A percentile compares a stretch with the other conserved stretches of the same genome.
phyloP scores from a whole-genome alignment of 2,888 invertebrate species.

The Aquatica leii region DNA sequence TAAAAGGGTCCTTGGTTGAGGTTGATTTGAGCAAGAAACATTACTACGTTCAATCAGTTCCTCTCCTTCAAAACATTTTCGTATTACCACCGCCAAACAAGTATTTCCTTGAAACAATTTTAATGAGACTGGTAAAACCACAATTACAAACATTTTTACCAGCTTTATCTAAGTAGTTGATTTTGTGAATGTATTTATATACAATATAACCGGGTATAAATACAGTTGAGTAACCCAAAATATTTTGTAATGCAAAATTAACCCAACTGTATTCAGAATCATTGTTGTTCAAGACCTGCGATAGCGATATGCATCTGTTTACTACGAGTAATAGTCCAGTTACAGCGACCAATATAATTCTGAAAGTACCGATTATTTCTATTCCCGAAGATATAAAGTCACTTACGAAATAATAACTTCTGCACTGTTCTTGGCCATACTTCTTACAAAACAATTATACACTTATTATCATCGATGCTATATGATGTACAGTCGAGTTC shows the following conservation, averaged over 20 bases:
- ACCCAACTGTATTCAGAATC: slow-evolving; percentile 75
- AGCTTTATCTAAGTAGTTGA: slow-evolving; percentile 79
- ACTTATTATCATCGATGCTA: too few species aligned
- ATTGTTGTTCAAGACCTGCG: slow-evolving; percentile 59
- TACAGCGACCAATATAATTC: slow-evolving; percentile 58
- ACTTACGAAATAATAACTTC: slow-evolving; percentile 56
- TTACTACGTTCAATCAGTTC: slow-evolving; percentile 59
- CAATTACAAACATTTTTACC: slow-evolving; percentile 62
- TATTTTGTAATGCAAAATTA: slow-evolving; percentile 78
- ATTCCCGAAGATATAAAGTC: background rate
- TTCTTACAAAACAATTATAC: too few species aligned
- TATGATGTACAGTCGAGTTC: too few species aligned
- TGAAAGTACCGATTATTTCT: slow-evolving; percentile 12
- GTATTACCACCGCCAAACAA: slow-evolving; percentile 51
- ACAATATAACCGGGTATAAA: slow-evolving; percentile 85
- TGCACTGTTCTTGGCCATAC: slow-evolving; percentile 56
- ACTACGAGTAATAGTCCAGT: slow-evolving; percentile 60
- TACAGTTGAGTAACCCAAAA: slow-evolving; percentile 88
- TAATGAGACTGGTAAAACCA: background rate
- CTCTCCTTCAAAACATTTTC: slow-evolving; percentile 65
- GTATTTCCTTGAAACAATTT: slow-evolving; percentile 24
- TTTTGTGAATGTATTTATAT: slow-evolving; percentile 80
- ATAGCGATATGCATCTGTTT: slow-evolving; percentile 50
- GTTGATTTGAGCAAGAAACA: slow-evolving; percentile 49
- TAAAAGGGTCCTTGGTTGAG: slow-evolving; percentile 62